Evolutionary conservation across 2,797 vertebrate genomes (phyloP).

Genomic region (Tarsius wallacei): DNA sequence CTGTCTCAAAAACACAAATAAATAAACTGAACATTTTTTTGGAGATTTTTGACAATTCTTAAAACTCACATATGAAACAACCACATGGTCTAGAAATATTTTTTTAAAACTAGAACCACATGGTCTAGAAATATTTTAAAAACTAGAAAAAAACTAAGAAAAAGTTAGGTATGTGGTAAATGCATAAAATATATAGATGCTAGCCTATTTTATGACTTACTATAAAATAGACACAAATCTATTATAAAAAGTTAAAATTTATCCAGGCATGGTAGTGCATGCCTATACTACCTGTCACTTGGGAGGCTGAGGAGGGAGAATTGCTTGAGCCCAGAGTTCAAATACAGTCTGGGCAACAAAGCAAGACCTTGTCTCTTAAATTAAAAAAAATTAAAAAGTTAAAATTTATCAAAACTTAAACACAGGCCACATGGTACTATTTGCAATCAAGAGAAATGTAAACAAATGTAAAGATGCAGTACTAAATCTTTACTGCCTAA

Average conservation of each 20-base stretch:
- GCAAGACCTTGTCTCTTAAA: not conserved
- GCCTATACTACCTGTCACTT: too few species aligned
- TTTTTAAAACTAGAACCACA: too few species aligned
- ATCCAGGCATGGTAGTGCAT: not conserved
- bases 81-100: too few species aligned
- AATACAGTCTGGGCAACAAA: not conserved
- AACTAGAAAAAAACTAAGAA: not conserved
- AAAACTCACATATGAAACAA: not conserved
- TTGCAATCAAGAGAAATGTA: too few species aligned
- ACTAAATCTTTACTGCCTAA: too few species aligned
- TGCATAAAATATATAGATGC: not conserved
- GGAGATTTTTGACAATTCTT: not conserved
- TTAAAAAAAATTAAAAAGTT: not conserved
- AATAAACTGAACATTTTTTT: not conserved
- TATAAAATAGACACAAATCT: not conserved
- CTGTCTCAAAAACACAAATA: not conserved
- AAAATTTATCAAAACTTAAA: too few species aligned
- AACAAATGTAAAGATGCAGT: too few species aligned
- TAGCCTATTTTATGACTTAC: not conserved
- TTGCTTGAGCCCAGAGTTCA: not conserved
- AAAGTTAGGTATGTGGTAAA: not conserved
- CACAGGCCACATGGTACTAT: not conserved
- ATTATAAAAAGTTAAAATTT: not conserved
- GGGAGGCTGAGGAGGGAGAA: not conserved
- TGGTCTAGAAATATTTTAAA: not conserved